Evolutionary conservation across 2,797 vertebrate genomes (phyloP).

Genomic region (Falco biarmicus): DNA sequence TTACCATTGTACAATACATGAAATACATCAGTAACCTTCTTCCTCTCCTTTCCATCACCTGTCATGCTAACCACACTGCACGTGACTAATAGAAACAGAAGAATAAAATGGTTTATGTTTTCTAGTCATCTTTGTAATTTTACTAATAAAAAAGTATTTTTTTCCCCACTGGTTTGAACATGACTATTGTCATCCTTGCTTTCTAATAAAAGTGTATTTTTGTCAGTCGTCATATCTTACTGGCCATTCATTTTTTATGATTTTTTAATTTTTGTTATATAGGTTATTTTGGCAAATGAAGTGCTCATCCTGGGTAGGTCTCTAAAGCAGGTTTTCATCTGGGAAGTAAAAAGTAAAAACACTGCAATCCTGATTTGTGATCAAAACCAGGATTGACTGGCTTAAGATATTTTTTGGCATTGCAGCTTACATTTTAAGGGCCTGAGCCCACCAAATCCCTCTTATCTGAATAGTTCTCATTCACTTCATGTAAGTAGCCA

Average conservation of each 20-base stretch:
- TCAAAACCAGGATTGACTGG: background rate
- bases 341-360: background rate
- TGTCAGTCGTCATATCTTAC: background rate
- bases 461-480: background rate
- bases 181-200: background rate
- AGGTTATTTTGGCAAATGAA: background rate
- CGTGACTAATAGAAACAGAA: background rate
- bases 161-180: background rate
- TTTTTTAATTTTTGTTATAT: background rate
- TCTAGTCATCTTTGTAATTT: background rate
- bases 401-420: background rate
- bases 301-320: background rate
- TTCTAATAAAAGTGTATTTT: background rate
- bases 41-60: background rate
- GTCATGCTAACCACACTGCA: background rate
- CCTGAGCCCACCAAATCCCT: background rate
- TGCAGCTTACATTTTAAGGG: background rate
- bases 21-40: background rate
- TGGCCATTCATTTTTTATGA: rapidly evolving
- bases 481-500: background rate
- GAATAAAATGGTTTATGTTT: background rate
- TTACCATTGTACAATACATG: background rate
- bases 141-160: background rate
- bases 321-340: background rate
- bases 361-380: background rate